Evolutionary conservation across 2,888 invertebrate species (phyloP).

Genomic region (Polyploca ridens): DNA sequence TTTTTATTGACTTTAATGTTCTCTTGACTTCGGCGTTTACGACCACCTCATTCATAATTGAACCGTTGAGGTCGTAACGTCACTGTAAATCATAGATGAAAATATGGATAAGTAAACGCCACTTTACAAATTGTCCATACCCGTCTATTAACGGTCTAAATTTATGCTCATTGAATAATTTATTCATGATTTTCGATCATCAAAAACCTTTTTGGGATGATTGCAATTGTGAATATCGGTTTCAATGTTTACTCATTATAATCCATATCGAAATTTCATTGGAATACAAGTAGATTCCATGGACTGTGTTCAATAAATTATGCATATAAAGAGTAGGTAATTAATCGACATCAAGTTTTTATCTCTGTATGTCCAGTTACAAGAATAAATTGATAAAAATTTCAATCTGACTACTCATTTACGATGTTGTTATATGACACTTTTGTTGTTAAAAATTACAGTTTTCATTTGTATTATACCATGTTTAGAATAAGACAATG

Average conservation of each 20-base stretch:
- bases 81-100: slow-evolving; percentile 76
- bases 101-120: slow-evolving; percentile 61
- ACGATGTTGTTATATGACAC: slow-evolving; percentile 38
- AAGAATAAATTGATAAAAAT: slow-evolving; percentile 48
- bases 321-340: slow-evolving; percentile 45
- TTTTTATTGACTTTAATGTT: slow-evolving; percentile 84
- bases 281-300: slow-evolving; percentile 5
- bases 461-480: slow-evolving; percentile 18
- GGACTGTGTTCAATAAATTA: slow-evolving; percentile 45
- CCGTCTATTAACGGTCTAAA: slow-evolving; percentile 41
- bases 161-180: slow-evolving; percentile 54
- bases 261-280: slow-evolving; percentile 15
- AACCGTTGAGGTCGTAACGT: slow-evolving; percentile 78
- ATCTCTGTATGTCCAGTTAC: slow-evolving; percentile 47
- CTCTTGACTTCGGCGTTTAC: slow-evolving; percentile 80
- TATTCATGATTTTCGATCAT: slow-evolving; percentile 33
- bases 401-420: slow-evolving; percentile 41
- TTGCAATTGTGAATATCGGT: slow-evolving; percentile 16
- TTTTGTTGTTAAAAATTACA: slow-evolving; percentile 25
- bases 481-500: slow-evolving; percentile 39
- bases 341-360: slow-evolving; percentile 59
- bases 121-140: slow-evolving; percentile 40
- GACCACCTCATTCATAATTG: slow-evolving; percentile 81
- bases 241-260: slow-evolving; percentile 8
- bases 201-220: slow-evolving; percentile 16